Evolutionary conservation across 1,140 invertebrate species (phyloP).

Genomic region (Scaptomyza graminum): DNA sequence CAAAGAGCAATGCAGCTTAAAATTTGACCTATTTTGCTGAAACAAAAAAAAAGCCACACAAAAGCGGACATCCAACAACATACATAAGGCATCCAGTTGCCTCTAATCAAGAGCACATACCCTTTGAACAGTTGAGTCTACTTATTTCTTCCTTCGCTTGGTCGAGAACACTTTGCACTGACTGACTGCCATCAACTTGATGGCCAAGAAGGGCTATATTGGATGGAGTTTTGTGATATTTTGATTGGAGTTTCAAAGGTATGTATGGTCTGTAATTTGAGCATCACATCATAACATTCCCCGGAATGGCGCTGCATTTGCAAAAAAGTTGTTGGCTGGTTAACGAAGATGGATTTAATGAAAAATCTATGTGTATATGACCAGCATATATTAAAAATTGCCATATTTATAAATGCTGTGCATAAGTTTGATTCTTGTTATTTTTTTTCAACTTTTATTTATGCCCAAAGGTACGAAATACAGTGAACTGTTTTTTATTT

Average conservation of each 20-base stretch:
- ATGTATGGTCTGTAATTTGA: no score
- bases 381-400: neutral
- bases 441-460: conserved; percentile 1
- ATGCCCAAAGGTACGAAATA: conserved; percentile 1
- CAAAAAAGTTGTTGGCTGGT: no score
- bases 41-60: neutral
- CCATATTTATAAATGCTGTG: neutral
- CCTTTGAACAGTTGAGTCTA: neutral
- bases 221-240: no score
- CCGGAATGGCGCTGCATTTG: no score
- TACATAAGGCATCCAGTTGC: neutral
- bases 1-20: conserved; percentile 7
- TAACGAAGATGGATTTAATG: no score
- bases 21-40: conserved; percentile 10
- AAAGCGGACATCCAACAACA: neutral
- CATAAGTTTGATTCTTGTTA: neutral
- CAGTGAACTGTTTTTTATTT: conserved; percentile 2
- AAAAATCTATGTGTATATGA: neutral
- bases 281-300: no score
- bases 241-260: no score
- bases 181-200: no score
- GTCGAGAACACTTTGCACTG: no score
- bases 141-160: no score
- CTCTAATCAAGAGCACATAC: no score
- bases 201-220: no score